phyloP scores from a whole-genome alignment of 2,888 invertebrate species.

The Antheraea assamensis region DNA sequence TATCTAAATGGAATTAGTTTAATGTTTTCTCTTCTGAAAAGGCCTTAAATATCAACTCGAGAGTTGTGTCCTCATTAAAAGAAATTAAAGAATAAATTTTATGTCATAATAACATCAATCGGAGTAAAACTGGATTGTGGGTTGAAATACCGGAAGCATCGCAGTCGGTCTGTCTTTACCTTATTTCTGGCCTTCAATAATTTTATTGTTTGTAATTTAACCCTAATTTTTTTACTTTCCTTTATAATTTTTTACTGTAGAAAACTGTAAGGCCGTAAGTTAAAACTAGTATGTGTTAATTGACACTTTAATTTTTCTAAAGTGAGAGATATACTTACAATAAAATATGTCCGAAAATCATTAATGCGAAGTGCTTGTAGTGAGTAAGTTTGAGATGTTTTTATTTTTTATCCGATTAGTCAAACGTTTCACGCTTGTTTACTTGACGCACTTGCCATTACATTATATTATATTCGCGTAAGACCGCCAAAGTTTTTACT shows the following conservation, averaged over 20 bases:
- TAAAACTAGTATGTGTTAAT: neutral
- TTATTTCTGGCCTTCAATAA: conserved; percentile 34
- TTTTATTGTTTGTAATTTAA: conserved; percentile 55
- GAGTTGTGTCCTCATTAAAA: conserved; percentile 48
- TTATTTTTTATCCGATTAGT: no score
- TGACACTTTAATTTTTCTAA: no score
- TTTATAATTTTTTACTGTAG: neutral
- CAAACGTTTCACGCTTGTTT: no score
- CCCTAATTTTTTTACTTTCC: conserved; percentile 26
- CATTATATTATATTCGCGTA: no score
- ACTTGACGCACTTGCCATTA: no score
- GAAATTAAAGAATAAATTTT: conserved; percentile 59
- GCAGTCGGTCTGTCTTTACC: conserved; percentile 33
- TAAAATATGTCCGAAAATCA: no score
- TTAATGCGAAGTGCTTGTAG: no score
- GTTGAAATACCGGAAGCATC: conserved; percentile 41
- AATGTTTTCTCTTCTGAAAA: conserved; percentile 41
- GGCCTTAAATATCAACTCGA: conserved; percentile 48
- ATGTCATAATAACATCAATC: conserved; percentile 65
- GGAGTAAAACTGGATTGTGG: conserved; percentile 41
- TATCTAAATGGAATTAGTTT: conserved; percentile 21
- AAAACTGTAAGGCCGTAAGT: neutral
- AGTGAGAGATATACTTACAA: no score
- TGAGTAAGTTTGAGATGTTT: no score
- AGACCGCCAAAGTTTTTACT: no score